Conservation (phyloP, 2,797 vertebrate genomes). For the Enteromius mattozi region DNA sequence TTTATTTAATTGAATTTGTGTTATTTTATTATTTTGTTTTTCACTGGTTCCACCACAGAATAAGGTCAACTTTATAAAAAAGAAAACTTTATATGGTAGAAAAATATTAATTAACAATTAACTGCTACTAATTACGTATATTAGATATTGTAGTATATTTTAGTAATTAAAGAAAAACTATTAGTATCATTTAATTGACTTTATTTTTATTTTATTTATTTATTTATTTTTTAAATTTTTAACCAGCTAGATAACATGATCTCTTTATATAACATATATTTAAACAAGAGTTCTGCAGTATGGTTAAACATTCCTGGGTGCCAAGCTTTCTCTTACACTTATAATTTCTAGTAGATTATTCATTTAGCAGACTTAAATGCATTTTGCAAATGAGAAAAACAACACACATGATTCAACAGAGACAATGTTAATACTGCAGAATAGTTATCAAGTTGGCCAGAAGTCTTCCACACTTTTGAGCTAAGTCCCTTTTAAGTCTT, state of each 20-base stretch:
- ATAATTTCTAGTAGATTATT: background rate
- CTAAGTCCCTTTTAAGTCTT: background rate
- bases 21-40: background rate
- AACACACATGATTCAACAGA: background rate
- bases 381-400: background rate
- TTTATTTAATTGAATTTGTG: background rate
- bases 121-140: background rate
- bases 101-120: background rate
- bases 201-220: background rate
- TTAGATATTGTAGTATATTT: too few relatives aligned
- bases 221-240: background rate
- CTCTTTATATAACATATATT: background rate
- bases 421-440: background rate
- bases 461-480: background rate
- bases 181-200: background rate
- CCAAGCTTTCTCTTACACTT: background rate
- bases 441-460: background rate
- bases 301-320: background rate
- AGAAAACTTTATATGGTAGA: background rate
- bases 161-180: too few relatives aligned
- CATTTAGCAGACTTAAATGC: background rate
- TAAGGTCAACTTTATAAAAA: background rate
- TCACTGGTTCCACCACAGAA: background rate
- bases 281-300: background rate
- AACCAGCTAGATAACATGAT: background rate